Evolutionary conservation across 2,888 invertebrate species (phyloP), one percentile per base, ranked within the genome.

Genomic region (Pycnomerus fuliginosus): DNA sequence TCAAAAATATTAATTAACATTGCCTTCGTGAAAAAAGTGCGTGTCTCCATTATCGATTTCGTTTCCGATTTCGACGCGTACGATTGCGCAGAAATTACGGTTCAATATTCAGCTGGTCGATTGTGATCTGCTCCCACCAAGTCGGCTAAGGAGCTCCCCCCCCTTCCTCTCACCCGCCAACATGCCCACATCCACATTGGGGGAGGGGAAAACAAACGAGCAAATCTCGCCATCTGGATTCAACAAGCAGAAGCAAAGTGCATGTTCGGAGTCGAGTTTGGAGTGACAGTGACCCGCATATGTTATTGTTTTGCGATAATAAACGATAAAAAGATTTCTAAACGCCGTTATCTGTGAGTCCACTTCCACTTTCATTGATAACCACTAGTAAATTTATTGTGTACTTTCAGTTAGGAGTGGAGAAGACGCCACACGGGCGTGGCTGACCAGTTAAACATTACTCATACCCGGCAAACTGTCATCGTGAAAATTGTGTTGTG

Each of bases 401-500:
- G 29, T 43, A 10, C 39, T 49, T 49, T 33, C 17, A 40, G 46
- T 23, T 28, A 16, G 22, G 11, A 32, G 44, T 4, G 40, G 41
- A 49, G 51, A 51, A 50, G 62, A 66, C 63, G 63, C 64, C 60
- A 50, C 70, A 51, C 70, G 71, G 71, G 71, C 70, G 71, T 71
- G 71, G 71, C 69, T 57, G 66, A 64, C 64, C 66, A 66, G 66
- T 62, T 60, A 61, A 68, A 68, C 66, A 68, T 67, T 71, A 71
- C 64, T 69, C 71, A 69, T 68, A 28, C 5, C 23, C 29, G 41
- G 46, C 35, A 12, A 30, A 42, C 44, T 48, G 50, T 50, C 44
- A 27, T 16, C 15, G 24, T 16, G 24, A 22, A 32, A 32, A 41
- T 25, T 20, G 32, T 7, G 35, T 25, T 23, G 39, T 36, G 53